Evolutionary conservation across 2,888 invertebrate genomes (phyloP).

Genomic region (Endomychus coccineus): DNA sequence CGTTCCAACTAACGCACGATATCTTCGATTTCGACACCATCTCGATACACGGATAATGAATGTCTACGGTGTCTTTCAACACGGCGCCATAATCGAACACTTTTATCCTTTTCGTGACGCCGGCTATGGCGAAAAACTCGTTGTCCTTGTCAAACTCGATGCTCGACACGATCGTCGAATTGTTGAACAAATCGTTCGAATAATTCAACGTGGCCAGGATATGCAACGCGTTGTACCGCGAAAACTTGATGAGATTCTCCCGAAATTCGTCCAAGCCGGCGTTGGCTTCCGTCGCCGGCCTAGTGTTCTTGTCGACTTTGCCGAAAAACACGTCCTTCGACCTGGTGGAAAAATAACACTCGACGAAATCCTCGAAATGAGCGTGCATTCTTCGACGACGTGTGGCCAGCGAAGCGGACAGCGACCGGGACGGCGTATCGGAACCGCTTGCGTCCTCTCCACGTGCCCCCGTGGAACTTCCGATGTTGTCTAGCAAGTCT

Average conservation of each 20-base stretch:
- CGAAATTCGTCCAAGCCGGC: slow-evolving; percentile 64
- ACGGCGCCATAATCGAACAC: slow-evolving; percentile 85
- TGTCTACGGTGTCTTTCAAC: slow-evolving; percentile 77
- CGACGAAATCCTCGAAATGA: slow-evolving; percentile 84
- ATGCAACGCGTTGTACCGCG: slow-evolving; percentile 67
- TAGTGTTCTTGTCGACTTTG: slow-evolving; percentile 33
- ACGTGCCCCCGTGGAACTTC: slow-evolving; percentile 44
- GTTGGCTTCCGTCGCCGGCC: slow-evolving; percentile 27
- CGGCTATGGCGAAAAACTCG: slow-evolving; percentile 92
- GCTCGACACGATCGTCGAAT: slow-evolving; percentile 79
- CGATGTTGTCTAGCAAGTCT: slow-evolving; percentile 50
- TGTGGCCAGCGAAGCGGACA: slow-evolving; percentile 47
- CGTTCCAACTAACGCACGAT: slow-evolving; percentile 91
- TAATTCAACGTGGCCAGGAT: slow-evolving; percentile 84
- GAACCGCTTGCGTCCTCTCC: slow-evolving; percentile 7
- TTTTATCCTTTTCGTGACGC: slow-evolving; percentile 90
- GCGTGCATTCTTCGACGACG: slow-evolving; percentile 69
- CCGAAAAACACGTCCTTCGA: slow-evolving; percentile 65
- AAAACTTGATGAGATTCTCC: slow-evolving; percentile 80
- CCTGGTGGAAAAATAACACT: slow-evolving; percentile 75
- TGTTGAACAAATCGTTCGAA: slow-evolving; percentile 81
- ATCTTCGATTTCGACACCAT: slow-evolving; percentile 90
- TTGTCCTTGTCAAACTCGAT: slow-evolving; percentile 96
- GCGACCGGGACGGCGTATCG: slow-evolving; percentile 21
- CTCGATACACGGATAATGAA: slow-evolving; percentile 87